A percentile compares a stretch with the other conserved stretches of the same genome.
These are phyloP conservation scores for Magallana nippona DNA, from an alignment of 2,888 invertebrate genomes.

Conservation along the genomic window DNA sequence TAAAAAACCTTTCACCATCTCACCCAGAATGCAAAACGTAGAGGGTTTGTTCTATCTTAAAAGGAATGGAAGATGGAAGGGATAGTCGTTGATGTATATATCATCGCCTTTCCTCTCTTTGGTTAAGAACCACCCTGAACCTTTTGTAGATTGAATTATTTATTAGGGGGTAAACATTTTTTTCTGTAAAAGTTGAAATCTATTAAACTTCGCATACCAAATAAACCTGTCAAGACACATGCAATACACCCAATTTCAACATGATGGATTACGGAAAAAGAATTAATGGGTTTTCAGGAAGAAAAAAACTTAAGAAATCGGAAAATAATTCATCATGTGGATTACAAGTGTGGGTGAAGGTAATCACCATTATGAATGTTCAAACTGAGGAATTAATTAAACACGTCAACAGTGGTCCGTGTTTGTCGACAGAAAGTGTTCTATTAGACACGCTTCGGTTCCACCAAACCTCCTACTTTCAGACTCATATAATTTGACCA, in stretches of 20 bases:
- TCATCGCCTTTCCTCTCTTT: no score
- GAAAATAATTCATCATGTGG: constrained; percentile 14
- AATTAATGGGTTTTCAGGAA: neutral
- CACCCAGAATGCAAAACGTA: no score
- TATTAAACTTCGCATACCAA: no score
- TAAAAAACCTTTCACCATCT: no score
- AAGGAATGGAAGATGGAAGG: no score
- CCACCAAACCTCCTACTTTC: neutral
- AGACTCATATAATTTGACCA: neutral
- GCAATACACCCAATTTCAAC: neutral
- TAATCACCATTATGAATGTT: constrained; percentile 30
- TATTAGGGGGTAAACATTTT: no score
- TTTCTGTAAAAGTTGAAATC: neutral
- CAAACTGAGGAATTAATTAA: constrained; percentile 25
- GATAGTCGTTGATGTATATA: no score
- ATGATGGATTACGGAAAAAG: neutral
- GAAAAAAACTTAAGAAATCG: constrained; percentile 3
- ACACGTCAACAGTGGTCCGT: neutral
- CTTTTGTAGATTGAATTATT: no score
- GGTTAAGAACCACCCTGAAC: no score
- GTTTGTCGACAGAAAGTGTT: neutral
- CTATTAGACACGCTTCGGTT: constrained; percentile 20
- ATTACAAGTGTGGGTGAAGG: constrained; percentile 12
- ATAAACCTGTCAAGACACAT: no score
- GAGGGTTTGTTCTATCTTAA: no score